These are phyloP conservation scores for Nerophis lumbriciformis DNA, from an alignment of 2,113 vertebrate genomes.

Conservation along the genomic window DNA sequence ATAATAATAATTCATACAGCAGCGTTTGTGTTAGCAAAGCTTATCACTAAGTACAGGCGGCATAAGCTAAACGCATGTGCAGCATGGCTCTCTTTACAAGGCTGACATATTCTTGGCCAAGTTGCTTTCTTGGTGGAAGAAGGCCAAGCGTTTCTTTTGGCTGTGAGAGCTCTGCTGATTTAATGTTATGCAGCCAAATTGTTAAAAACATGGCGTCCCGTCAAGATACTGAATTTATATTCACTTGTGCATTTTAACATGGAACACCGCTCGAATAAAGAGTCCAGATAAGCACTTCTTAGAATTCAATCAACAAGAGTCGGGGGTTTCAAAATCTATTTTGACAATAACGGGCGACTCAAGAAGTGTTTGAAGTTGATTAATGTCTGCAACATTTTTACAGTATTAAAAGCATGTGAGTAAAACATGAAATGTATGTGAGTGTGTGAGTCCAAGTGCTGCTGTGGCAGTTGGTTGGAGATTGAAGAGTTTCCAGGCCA, in stretches of 20 bases:
- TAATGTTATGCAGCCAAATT: slow-evolving; percentile 69
- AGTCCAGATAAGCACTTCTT: slow-evolving; percentile 34
- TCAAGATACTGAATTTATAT: slow-evolving; percentile 52
- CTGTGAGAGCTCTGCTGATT: slow-evolving; percentile 51
- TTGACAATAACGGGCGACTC: slow-evolving; percentile 21
- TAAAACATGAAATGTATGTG: neutral
- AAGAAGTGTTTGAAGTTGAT: slow-evolving; percentile 5
- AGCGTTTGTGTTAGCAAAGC: slow-evolving; percentile 58
- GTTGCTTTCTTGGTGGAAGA: slow-evolving; percentile 59
- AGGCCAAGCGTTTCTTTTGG: slow-evolving; percentile 65
- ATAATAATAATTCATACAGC: slow-evolving; percentile 53
- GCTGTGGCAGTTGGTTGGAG: slow-evolving; percentile 34
- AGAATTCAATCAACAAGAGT: slow-evolving; percentile 43
- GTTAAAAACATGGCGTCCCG: slow-evolving; percentile 46
- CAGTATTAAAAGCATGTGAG: neutral
- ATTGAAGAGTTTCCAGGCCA: slow-evolving; percentile 46
- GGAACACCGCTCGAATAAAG: slow-evolving; percentile 46
- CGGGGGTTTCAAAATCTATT: slow-evolving; percentile 30
- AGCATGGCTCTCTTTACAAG: slow-evolving; percentile 62
- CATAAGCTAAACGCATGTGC: slow-evolving; percentile 67
- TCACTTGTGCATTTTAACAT: slow-evolving; percentile 42
- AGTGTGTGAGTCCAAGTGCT: slow-evolving; percentile 21
- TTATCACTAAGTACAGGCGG: slow-evolving; percentile 61
- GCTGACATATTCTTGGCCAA: slow-evolving; percentile 75
- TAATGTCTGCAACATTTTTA: neutral